Base-by-base conservation (phyloP, 2,888 invertebrate genomes). In the Tenthredo notha region DNA sequence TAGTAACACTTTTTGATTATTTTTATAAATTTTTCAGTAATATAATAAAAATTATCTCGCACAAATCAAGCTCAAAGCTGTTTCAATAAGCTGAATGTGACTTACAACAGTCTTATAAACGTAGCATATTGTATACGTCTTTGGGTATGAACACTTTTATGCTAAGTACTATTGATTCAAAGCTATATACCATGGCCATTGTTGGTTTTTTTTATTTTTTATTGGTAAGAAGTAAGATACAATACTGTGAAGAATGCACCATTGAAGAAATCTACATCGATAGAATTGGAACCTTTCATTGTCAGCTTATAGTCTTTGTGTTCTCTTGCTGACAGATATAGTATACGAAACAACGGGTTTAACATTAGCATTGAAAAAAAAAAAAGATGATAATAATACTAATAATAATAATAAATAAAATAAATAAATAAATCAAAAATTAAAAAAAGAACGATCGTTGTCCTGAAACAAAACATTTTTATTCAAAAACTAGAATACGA, bases 121-220 rank as follows among this genome's bases (percentile, higher is more conserved):
- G 33, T 50, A 54, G 33, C 78, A 78, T 78, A 37, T 37, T 37
- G 37, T 78, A 58, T 78, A 33, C 78, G 15, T 78, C 25, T 75
- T 75, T 33, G 78, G 50, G 15, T 12, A 37, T 37, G 54, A 33
- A 78, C 33, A 78, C 33, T 78, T 78, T 78, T 78, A 58, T 78
- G 78, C 78, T 54, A 37, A 78, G 78, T 54, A 78, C 33, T 78
- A 78, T 78, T 25, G 78, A 54, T 78, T 54, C n/a, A n/a, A 0
- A 15, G 9, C 37, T 54, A 29, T 54, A 33, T 18, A 21, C 18
- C 12, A 15, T 18, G 25, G 37, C 78, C n/a, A 25, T 75, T 75
- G 75, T 47, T 75, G 47, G 5, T 29, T 47, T 7, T 10, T 29
- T 47, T 7, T 10, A 75, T 75, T 75, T 47, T 47, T 43, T 43